Base-by-base conservation (phyloP, 2,797 vertebrate genomes). In the Leptatherina wallacei region DNA sequence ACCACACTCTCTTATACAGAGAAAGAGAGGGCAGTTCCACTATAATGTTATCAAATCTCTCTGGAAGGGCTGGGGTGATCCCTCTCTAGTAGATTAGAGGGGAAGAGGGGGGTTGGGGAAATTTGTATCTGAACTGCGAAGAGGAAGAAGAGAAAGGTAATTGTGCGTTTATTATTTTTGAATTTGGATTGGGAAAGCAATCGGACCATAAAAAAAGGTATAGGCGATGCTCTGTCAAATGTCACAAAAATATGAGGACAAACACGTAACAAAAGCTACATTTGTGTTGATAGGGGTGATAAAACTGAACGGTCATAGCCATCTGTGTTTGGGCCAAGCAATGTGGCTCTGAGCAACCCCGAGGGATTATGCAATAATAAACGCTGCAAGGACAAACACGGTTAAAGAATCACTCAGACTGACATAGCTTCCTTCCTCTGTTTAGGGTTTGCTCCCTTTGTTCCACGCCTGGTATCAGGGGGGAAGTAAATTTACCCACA, bases 401-500 rank as follows among this genome's bases (percentile, higher is more conserved):
- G 72, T 73, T 77, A 80, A 77, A 77, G 66, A 80, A 70, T 76
- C 74, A 60, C 81, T 86, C 51, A 16, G 63, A 77, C 71, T 83
- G 77, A 87, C 82, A 80, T 38, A 27, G 72, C 24, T 27, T 27
- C 24, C 68, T 72, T 78, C 70, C 59, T 81, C 36, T 72, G 75
- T 38, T 7, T 59, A 84, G 33, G 56, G 64, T 77, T 74, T 2
- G 32, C 58, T 81, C 75, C 72, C 57, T 85, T 80, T 79, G 60
- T 85, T 88, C 73, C 70, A 76, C 77, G 84, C 80, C 77, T 61
- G 71, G 80, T 66, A 73, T 89, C 75, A 62, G 3, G 78, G 78
- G 91, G 77, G 60, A 83, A 86, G 89, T 92, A 92, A 89, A 93
- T 93, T 89, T 85, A 88, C 85, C 90, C 92, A 86, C 91, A 91